These are phyloP conservation scores for Enteromius trimaculatus DNA, from an alignment of 2,797 vertebrate genomes.

Conservation along the genomic window DNA sequence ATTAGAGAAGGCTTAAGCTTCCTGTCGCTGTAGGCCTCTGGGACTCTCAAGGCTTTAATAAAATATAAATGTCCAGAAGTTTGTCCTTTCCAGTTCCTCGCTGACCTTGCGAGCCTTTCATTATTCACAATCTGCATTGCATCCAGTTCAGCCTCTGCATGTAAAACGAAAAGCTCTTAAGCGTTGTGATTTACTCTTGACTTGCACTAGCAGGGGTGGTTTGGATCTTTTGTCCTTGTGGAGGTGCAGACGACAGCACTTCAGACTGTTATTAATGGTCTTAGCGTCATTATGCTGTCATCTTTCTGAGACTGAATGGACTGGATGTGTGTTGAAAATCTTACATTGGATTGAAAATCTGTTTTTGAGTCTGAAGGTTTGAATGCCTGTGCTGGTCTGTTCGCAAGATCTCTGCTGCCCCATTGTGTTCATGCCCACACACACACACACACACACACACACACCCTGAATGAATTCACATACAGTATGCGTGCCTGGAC, in stretches of 20 bases:
- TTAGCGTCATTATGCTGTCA: background rate
- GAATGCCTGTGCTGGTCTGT: background rate
- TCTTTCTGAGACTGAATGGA: background rate
- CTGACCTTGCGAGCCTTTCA: background rate
- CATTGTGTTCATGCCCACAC: background rate
- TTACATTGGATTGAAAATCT: background rate
- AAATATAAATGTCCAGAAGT: background rate
- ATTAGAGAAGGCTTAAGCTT: background rate
- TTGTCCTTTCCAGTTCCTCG: background rate
- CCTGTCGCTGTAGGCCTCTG: background rate
- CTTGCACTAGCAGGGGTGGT: background rate
- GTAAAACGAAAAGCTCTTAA: background rate
- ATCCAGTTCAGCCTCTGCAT: too few relatives aligned
- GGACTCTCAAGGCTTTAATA: background rate
- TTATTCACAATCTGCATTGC: background rate
- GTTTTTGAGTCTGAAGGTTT: background rate
- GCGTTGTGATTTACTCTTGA: background rate
- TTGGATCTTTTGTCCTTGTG: background rate
- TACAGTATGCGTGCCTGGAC: background rate
- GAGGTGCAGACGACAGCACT: background rate
- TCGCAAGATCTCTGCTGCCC: constrained; percentile 11
- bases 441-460: too few relatives aligned
- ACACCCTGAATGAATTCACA: background rate
- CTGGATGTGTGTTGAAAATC: background rate
- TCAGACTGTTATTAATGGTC: background rate